Percentiles rank a stretch among this genome's conserved stretches.
Conservation (phyloP, 2,888 invertebrate species). For the Ditula angustiorana region DNA sequence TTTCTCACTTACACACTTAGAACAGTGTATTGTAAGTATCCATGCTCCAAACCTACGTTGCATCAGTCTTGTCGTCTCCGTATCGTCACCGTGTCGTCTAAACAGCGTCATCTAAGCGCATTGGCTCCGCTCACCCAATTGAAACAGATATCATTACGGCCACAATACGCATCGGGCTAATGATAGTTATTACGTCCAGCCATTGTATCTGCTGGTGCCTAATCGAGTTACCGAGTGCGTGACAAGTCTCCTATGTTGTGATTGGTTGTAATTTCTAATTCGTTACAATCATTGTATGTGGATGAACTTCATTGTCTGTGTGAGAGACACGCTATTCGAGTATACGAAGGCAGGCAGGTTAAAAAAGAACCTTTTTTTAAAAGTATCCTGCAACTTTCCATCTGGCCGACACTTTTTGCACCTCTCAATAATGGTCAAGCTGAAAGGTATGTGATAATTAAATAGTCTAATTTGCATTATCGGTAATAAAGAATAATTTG, state of each 20-base stretch:
- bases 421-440: background rate
- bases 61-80: background rate
- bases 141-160: slow-evolving; percentile 60
- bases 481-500: too few species aligned
- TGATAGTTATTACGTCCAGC: slow-evolving; percentile 54
- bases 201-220: slow-evolving; percentile 39
- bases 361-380: background rate
- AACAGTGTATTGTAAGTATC: too few species aligned
- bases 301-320: background rate
- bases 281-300: slow-evolving; percentile 33
- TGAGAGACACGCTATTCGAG: background rate
- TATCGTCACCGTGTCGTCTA: slow-evolving; percentile 17
- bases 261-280: slow-evolving; percentile 36
- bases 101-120: slow-evolving; percentile 24
- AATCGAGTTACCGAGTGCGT: slow-evolving; percentile 24
- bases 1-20: too few species aligned
- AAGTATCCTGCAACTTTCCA: background rate
- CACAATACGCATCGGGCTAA: slow-evolving; percentile 57
- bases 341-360: background rate
- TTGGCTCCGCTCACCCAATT: slow-evolving; percentile 52
- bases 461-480: too few species aligned
- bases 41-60: background rate
- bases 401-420: background rate
- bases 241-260: slow-evolving; percentile 13
- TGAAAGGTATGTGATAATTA: too few species aligned